Evolutionary conservation across 35 echinoderm and acorn worm species (phyloP), one percentile per base, ranked within the genome.

Genomic region (Lytechinus pictus): DNA sequence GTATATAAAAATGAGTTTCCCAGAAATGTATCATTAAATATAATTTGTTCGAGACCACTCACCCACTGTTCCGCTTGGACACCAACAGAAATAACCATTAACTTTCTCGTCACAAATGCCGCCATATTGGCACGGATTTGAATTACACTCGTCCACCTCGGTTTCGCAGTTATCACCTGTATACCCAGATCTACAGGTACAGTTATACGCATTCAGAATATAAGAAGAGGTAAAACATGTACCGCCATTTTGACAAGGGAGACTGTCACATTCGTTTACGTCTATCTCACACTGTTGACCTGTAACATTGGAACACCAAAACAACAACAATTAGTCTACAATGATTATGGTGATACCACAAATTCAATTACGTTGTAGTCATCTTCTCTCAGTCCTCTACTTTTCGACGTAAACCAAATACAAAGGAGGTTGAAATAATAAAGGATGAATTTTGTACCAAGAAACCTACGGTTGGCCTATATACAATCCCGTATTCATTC

Each of bases 201-300:
- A 96, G 3, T 27, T 86, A 51, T 96, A 96, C 19, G 86, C 54
- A 44, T 96, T 89, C 8, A 96, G 19, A 10, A 61, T 11, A 89
- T 87, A 24, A 86, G 87, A 24, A n/a, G 95, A 95, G 44, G 95
- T 95, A 9, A 19, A 33, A 24, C 92, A 93, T 13, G 21, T 55
- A 19, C 94, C 86, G 13, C 86, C 95, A n/a, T 95, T 95, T 95
- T 95, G 95, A 87, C 95, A 95, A 9, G 95, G 95, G 0, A 86
- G 27, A 53, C 44, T 87, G 5, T 52, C 16, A 88, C 95, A 95
- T 55, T 95, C 95, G 54, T 95, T 86, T 8, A 95, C 60, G 53
- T 95, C 95, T 12, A 95, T 90, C 86, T 95, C 95, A 54, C 95
- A 95, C 14, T 54, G 52, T 54, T 12, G 9, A 54, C 95, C 95